Conservation (phyloP, 2,888 invertebrate genomes). For the Dioctria rufipes region DNA sequence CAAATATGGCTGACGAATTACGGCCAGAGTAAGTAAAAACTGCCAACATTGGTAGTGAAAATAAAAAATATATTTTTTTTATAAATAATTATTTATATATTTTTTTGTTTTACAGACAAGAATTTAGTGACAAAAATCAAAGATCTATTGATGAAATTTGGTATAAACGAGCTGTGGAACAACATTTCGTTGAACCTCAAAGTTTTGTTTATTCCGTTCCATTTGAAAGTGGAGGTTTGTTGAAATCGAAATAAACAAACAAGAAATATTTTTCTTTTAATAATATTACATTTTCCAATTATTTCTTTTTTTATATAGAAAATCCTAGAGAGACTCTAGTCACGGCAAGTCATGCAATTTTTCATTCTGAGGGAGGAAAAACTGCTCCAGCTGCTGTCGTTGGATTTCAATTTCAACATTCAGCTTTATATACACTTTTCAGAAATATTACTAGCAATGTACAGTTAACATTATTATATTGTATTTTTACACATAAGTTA, state of each 20-base stretch:
- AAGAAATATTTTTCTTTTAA: constrained; percentile 3
- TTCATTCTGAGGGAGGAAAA: constrained; percentile 75
- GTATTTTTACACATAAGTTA: constrained; percentile 60
- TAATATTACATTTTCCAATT: not conserved
- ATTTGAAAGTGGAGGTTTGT: constrained; percentile 74
- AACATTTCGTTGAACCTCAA: constrained; percentile 82
- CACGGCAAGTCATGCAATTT: constrained; percentile 90
- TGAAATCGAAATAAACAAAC: constrained; percentile 56
- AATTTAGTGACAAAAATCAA: constrained; percentile 82
- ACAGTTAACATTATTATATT: constrained; percentile 42
- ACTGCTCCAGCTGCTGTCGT: constrained; percentile 80
- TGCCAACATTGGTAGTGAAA: not conserved
- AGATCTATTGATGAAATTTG: constrained; percentile 89
- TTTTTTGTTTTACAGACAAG: constrained; percentile 75
- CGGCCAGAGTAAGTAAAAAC: constrained; percentile 67
- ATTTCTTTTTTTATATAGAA: not conserved
- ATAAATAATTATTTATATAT: not conserved
- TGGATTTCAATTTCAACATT: constrained; percentile 87
- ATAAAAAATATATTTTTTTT: not conserved
- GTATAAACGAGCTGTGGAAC: constrained; percentile 91
- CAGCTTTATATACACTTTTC: constrained; percentile 82
- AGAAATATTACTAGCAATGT: constrained; percentile 85
- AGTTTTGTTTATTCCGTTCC: constrained; percentile 89
- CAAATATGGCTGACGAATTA: constrained; percentile 73
- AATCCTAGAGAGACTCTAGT: constrained; percentile 77